phyloP scores from a whole-genome alignment of 64 coral and sea anemone species.

The Orbicella faveolata region DNA sequence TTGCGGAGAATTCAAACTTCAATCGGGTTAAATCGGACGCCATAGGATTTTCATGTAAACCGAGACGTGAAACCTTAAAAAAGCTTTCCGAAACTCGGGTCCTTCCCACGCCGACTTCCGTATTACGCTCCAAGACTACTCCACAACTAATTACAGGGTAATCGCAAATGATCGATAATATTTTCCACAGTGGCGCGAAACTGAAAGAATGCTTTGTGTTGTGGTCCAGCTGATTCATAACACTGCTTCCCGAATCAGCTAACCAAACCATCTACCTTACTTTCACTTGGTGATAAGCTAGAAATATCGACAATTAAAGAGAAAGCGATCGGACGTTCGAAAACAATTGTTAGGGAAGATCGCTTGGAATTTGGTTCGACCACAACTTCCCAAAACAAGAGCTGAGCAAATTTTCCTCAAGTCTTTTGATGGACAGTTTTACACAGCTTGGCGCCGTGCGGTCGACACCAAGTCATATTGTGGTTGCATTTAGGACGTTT shows the following conservation, averaged over 20 bases:
- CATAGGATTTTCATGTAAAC: constrained; percentile 16
- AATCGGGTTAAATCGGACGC: constrained; percentile 7
- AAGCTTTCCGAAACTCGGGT: constrained; percentile 7
- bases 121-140: background rate
- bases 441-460: constrained; percentile 14
- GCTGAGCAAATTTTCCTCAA: background rate
- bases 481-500: constrained; percentile 15
- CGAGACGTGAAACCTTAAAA: background rate
- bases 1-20: constrained; percentile 49
- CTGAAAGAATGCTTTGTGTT: constrained; percentile 36
- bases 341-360: constrained; percentile 20
- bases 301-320: background rate
- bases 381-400: constrained; percentile 29
- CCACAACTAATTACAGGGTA: background rate
- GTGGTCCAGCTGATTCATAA: background rate
- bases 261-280: background rate
- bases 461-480: constrained; percentile 17
- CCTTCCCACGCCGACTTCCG: constrained; percentile 31
- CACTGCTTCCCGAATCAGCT: constrained; percentile 7
- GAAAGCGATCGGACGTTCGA: background rate
- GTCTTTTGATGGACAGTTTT: constrained; percentile 30
- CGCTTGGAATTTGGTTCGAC: constrained; percentile 34
- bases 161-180: background rate
- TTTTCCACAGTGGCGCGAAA: constrained; percentile 18
- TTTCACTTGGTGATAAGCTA: background rate